Evolutionary conservation across 2,113 vertebrate genomes (phyloP).

Genomic region (Cyanoderma ruficeps): DNA sequence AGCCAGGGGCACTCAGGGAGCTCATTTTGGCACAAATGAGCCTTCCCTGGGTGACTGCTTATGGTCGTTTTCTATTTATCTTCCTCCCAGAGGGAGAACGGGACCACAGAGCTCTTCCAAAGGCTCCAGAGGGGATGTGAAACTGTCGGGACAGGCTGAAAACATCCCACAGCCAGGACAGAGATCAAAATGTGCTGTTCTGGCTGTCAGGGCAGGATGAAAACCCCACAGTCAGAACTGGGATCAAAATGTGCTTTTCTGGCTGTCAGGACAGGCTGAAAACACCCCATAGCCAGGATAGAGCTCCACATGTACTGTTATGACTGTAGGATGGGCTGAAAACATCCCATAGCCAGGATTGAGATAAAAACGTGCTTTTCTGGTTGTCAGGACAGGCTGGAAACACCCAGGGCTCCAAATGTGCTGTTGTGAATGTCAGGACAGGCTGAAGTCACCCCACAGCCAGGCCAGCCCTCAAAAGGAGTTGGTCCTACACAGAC

Average conservation of each 20-base stretch:
- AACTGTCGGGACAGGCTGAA: not conserved
- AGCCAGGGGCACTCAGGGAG: not conserved
- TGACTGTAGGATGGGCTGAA: not conserved
- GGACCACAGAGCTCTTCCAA: not conserved
- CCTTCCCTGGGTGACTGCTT: not conserved
- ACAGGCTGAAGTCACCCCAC: not conserved
- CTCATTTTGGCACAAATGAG: not conserved
- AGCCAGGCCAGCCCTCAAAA: not conserved
- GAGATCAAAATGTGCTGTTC: not conserved
- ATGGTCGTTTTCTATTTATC: not conserved
- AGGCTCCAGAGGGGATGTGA: not conserved
- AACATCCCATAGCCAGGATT: not conserved
- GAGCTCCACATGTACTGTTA: not conserved
- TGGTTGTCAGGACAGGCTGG: not conserved
- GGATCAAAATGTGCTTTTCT: not conserved
- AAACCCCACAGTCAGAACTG: not conserved
- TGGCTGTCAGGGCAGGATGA: not conserved
- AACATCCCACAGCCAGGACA: not conserved
- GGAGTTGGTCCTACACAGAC: not conserved
- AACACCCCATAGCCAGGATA: not conserved
- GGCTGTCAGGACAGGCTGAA: fast-evolving
- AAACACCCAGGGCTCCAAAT: too few species aligned
- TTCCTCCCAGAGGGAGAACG: not conserved
- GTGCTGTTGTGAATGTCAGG: too few species aligned
- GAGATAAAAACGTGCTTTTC: not conserved